These are phyloP conservation scores for Pan paniscus DNA, from an alignment of 2,113 vertebrate genomes.

Conservation along the genomic window DNA sequence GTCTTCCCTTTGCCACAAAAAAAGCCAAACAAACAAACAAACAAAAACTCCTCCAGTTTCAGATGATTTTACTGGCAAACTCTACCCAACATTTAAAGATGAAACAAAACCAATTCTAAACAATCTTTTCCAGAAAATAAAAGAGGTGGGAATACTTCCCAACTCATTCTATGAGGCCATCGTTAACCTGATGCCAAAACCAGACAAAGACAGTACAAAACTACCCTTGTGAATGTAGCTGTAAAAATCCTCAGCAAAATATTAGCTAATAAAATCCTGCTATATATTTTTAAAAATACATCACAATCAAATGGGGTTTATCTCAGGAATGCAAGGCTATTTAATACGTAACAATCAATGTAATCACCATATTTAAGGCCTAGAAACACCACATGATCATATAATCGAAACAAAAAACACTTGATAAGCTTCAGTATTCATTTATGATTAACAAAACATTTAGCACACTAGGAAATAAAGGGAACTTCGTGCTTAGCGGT, in stretches of 20 bases:
- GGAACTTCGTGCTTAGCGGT: not conserved
- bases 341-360: not conserved
- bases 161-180: slow-evolving; percentile 3
- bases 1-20: not conserved
- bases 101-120: slow-evolving; percentile 53
- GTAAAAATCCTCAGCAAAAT: not conserved
- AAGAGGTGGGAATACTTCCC: not conserved
- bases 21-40: not conserved
- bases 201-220: not conserved
- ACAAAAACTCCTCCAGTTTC: slow-evolving; percentile 9
- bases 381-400: not conserved
- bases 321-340: not conserved
- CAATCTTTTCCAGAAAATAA: slow-evolving; percentile 27
- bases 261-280: not conserved
- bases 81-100: slow-evolving; percentile 36
- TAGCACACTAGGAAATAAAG: not conserved
- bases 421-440: not conserved
- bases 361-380: not conserved
- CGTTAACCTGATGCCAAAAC: not conserved
- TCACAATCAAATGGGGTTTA: not conserved
- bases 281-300: not conserved
- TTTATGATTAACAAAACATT: not conserved
- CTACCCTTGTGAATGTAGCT: not conserved
- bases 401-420: not conserved
- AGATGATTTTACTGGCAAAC: slow-evolving; percentile 40